Evolutionary conservation across 2,888 invertebrate species (phyloP).

Genomic region (Pristionchus fissidentatus): DNA sequence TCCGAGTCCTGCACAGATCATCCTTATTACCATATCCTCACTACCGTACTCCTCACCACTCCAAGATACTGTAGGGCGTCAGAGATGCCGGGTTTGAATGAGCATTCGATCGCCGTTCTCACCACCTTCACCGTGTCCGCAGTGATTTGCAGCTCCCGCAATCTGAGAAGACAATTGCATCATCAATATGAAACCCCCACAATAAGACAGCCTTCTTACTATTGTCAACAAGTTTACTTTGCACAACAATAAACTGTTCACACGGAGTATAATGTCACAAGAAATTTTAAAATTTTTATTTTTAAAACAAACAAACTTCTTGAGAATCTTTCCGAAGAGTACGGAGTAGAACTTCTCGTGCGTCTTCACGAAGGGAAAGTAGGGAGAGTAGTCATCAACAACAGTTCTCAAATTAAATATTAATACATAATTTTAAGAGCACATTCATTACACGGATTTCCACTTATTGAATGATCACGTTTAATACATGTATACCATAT

Average conservation of each 20-base stretch:
- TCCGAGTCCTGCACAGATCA: conserved; percentile 11
- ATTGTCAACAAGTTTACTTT: background rate
- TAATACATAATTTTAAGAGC: background rate
- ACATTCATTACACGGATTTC: background rate
- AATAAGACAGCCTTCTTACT: background rate
- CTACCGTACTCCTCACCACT: conserved; percentile 6
- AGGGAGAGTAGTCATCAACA: conserved; percentile 32
- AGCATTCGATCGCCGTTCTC: conserved; percentile 30
- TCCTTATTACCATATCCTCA: background rate
- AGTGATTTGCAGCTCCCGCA: conserved; percentile 31
- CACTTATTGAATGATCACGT: too few relatives aligned
- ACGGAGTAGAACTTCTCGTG: conserved; percentile 60
- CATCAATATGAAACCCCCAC: background rate
- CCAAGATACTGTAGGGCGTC: conserved; percentile 28
- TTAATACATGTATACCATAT: background rate
- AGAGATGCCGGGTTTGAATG: conserved; percentile 35
- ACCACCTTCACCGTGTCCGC: conserved; percentile 8
- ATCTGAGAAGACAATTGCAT: background rate
- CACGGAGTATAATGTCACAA: background rate
- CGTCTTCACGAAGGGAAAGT: conserved; percentile 52
- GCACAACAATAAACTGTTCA: background rate
- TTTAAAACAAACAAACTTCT: conserved; percentile 50
- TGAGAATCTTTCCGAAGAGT: conserved; percentile 62
- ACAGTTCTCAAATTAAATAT: background rate
- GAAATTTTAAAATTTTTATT: background rate